Conservation (phyloP, 2,797 vertebrate genomes). For the Capromys pilorides region DNA sequence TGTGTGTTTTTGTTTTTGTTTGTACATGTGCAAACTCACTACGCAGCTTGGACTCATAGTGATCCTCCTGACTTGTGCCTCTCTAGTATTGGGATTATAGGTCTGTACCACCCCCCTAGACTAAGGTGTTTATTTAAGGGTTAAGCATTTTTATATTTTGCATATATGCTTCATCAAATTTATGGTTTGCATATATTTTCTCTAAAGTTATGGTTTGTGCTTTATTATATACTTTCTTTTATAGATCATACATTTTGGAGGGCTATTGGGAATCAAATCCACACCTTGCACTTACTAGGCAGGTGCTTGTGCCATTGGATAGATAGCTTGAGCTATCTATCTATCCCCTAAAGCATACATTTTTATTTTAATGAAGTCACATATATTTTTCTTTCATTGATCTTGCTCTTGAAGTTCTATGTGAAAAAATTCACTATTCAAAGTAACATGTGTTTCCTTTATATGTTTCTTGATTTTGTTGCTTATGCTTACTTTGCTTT, state of each 20-base stretch:
- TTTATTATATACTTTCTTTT: not conserved
- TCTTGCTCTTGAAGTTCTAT: not conserved
- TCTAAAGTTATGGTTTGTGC: not conserved
- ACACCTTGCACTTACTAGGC: no score
- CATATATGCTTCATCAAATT: not conserved
- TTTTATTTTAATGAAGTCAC: not conserved
- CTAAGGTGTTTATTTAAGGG: not conserved
- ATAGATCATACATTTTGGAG: not conserved
- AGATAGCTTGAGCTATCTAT: no score
- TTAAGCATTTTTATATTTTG: not conserved
- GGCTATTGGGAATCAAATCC: no score
- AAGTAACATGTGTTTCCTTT: not conserved
- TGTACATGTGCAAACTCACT: no score
- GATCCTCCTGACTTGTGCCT: no score
- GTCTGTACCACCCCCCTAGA: no score
- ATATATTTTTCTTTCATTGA: not conserved
- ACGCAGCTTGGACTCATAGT: no score
- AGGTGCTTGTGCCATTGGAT: no score
- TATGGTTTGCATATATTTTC: constrained; percentile 32
- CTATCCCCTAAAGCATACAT: no score
- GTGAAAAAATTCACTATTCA: not conserved
- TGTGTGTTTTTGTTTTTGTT: no score
- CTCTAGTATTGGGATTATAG: no score
- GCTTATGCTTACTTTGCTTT: not conserved
- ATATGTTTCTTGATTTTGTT: not conserved